Conservation (phyloP, 2,888 invertebrate genomes). For the Litoditis marina region DNA sequence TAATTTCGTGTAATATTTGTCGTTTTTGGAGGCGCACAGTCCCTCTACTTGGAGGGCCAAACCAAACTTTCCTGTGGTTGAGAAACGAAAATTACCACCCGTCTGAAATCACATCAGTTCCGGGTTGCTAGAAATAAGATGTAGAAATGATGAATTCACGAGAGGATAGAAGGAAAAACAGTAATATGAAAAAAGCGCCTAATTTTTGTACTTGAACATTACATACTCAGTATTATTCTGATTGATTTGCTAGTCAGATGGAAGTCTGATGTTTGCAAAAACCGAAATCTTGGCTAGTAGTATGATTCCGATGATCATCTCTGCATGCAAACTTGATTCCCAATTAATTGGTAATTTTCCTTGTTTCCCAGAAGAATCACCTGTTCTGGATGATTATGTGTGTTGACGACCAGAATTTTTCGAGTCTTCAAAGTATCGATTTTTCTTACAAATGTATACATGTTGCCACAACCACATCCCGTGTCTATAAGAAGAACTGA, state of each 20-base stretch:
- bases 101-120: slow-evolving; percentile 29
- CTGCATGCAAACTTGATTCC: no score
- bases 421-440: slow-evolving; percentile 30
- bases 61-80: slow-evolving; percentile 44
- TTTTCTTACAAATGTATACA: slow-evolving; percentile 38
- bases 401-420: slow-evolving; percentile 44
- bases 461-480: slow-evolving; percentile 45
- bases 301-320: no score
- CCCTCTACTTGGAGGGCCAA: slow-evolving; percentile 39
- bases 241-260: no score
- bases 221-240: no score
- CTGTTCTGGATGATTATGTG: slow-evolving; percentile 50
- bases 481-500: slow-evolving; percentile 45
- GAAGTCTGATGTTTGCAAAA: no score
- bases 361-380: slow-evolving; percentile 19
- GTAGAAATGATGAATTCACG: background rate
- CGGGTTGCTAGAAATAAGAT: background rate
- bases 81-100: slow-evolving; percentile 45
- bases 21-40: slow-evolving; percentile 34
- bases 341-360: no score
- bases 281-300: no score
- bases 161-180: background rate
- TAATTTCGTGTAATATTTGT: slow-evolving; percentile 44
- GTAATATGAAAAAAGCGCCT: background rate
- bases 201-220: background rate